phyloP scores from a whole-genome alignment of 2,797 vertebrate genomes.

The Fistularia tabacaria region DNA sequence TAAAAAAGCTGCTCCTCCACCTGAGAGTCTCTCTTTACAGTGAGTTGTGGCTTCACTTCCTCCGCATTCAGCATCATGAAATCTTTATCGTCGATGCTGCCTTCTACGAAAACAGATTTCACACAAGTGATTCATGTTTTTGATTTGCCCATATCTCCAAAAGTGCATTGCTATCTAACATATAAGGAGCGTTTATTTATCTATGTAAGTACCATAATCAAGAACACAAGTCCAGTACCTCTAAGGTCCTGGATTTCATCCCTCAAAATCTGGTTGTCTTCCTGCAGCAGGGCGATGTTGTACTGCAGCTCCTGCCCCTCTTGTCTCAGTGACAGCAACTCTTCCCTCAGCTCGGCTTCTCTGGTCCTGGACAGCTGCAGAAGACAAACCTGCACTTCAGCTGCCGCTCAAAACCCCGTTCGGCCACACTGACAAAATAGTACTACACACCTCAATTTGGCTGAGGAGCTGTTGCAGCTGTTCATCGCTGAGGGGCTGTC shows the following conservation, averaged over 20 bases:
- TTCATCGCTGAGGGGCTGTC: slow-evolving; percentile 68
- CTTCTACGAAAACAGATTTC: slow-evolving; percentile 41
- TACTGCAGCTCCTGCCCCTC: slow-evolving; percentile 70
- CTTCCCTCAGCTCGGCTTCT: slow-evolving; percentile 65
- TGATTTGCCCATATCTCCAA: no score
- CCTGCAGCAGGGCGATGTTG: slow-evolving; percentile 65
- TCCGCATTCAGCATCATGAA: slow-evolving; percentile 29
- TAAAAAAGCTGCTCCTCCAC: slow-evolving; percentile 69
- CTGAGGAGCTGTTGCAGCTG: slow-evolving; percentile 76
- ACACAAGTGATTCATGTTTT: no score
- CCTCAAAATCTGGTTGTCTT: slow-evolving; percentile 70
- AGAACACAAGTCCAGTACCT: slow-evolving; percentile 59
- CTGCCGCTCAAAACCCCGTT: not conserved
- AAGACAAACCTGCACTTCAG: slow-evolving; percentile 7
- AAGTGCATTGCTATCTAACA: no score
- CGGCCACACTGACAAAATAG: not conserved
- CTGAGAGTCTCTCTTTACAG: slow-evolving; percentile 27
- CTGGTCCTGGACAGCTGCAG: slow-evolving; percentile 72
- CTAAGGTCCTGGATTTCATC: slow-evolving; percentile 62
- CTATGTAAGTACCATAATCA: no score
- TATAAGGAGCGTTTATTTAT: no score
- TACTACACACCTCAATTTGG: slow-evolving; percentile 79
- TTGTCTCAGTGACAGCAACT: slow-evolving; percentile 61
- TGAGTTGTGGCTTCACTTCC: slow-evolving; percentile 19
- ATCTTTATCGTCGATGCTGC: slow-evolving; percentile 32